phyloP scores from a whole-genome alignment of 2,888 invertebrate species.

The Neoitamus cyanurus region DNA sequence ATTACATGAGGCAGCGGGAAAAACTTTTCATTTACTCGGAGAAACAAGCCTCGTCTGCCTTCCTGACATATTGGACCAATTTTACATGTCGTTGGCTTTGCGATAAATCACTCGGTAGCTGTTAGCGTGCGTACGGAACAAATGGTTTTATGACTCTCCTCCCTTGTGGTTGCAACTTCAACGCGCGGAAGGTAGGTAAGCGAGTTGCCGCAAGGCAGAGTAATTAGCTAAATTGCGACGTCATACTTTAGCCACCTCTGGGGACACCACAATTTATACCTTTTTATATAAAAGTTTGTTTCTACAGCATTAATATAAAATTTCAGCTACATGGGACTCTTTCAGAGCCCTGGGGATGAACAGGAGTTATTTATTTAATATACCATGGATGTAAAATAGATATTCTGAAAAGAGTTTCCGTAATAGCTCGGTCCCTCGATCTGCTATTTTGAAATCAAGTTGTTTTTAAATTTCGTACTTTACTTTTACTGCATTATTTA shows the following conservation, averaged over 20 bases:
- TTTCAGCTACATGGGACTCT: not conserved
- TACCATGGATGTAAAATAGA: no score
- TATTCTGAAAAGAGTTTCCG: no score
- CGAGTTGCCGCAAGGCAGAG: not conserved
- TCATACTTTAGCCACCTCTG: not conserved
- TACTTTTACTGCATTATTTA: no score
- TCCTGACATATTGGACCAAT: not conserved
- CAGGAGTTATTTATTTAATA: not conserved
- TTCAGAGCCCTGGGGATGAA: not conserved
- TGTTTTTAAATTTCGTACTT: no score
- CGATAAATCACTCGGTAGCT: not conserved
- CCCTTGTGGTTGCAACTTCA: not conserved
- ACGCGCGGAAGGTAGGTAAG: not conserved
- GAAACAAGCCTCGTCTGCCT: not conserved
- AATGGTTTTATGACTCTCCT: not conserved
- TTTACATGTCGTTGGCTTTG: not conserved
- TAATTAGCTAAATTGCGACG: not conserved
- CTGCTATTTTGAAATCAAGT: no score
- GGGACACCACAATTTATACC: not conserved
- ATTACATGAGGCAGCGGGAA: not conserved
- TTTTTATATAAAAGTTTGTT: not conserved
- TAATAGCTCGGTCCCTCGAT: no score
- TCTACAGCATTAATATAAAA: not conserved
- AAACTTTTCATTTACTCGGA: not conserved
- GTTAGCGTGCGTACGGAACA: not conserved